Evolutionary conservation across 2,113 vertebrate species (phyloP).

Genomic region (Ovis canadensis): DNA sequence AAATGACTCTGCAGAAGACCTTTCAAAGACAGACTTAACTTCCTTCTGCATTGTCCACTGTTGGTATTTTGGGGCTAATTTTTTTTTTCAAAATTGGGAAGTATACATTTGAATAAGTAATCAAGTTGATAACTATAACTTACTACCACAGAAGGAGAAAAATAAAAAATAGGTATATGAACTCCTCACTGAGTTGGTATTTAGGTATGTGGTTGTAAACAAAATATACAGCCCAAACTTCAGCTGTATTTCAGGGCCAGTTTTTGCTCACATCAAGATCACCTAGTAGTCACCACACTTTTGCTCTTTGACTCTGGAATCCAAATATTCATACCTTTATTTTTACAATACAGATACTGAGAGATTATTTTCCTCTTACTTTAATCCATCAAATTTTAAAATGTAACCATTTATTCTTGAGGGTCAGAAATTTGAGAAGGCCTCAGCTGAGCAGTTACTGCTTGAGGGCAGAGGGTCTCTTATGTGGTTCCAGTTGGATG

Average conservation of each 20-base stretch:
- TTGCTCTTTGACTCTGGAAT: background rate
- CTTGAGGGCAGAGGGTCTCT: background rate
- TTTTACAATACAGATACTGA: background rate
- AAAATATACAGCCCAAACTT: background rate
- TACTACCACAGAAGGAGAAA: background rate
- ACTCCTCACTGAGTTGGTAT: conserved; percentile 2
- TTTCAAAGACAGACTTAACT: background rate
- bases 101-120: background rate
- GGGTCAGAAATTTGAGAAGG: background rate
- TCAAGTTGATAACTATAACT: background rate
- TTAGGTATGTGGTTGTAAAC: background rate
- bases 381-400: conserved; percentile 10
- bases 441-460: background rate
- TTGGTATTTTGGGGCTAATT: background rate
- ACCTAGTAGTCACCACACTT: background rate
- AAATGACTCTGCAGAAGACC: background rate
- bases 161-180: background rate
- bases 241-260: background rate
- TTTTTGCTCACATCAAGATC: conserved; percentile 27
- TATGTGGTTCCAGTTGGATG: background rate
- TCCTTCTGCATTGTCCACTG: background rate
- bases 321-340: conserved; percentile 38
- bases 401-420: background rate
- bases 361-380: conserved; percentile 25
- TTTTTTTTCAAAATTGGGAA: background rate